phyloP scores from a whole-genome alignment of 2,888 invertebrate genomes.

The Drosophila greeni region DNA sequence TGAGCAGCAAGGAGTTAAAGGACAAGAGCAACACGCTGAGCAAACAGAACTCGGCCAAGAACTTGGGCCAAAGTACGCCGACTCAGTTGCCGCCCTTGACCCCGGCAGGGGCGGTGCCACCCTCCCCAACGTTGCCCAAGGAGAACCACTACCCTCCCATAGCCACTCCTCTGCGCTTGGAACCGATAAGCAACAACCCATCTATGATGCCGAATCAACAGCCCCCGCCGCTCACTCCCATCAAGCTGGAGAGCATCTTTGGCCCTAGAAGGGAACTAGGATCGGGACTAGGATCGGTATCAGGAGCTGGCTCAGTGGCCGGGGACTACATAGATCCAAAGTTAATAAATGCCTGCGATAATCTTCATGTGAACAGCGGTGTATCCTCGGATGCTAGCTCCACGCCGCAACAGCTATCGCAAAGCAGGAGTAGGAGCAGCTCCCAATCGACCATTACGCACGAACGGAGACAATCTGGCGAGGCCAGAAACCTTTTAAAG shows the following conservation, averaged over 20 bases:
- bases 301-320: constrained; percentile 16
- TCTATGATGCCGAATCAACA: constrained; percentile 6
- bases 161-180: constrained; percentile 55
- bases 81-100: constrained; percentile 57
- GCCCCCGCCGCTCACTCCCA: constrained; percentile 32
- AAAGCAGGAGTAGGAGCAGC: constrained; percentile 56
- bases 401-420: constrained; percentile 53
- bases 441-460: constrained; percentile 61
- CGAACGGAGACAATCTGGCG: constrained; percentile 68
- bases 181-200: constrained; percentile 51
- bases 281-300: neutral
- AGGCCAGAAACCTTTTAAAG: constrained; percentile 75
- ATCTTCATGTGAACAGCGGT: constrained; percentile 81
- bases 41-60: constrained; percentile 78
- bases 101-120: constrained; percentile 16
- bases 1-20: constrained; percentile 75
- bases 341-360: constrained; percentile 85
- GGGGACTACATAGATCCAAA: constrained; percentile 81
- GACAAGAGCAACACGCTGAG: constrained; percentile 78
- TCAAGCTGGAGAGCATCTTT: constrained; percentile 66
- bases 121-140: constrained; percentile 29
- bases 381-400: constrained; percentile 66
- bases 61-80: constrained; percentile 45
- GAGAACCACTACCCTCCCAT: constrained; percentile 42
- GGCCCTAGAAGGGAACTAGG: constrained; percentile 28